Conservation (phyloP, 2,113 vertebrate species). For the Platycercus adscitus region DNA sequence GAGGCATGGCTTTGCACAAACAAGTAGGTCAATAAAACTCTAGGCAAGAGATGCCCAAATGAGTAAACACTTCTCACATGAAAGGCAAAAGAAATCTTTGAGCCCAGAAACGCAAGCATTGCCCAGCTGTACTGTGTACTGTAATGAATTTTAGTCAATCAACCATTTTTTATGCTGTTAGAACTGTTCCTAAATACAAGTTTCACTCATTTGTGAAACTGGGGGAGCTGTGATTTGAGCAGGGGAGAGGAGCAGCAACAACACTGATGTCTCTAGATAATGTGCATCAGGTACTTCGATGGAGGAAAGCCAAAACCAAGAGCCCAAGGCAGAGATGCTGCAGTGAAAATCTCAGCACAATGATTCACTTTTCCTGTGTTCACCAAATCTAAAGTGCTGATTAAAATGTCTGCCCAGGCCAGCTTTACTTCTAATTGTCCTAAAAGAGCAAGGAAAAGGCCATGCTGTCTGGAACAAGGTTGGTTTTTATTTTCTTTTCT, state of each 20-base stretch:
- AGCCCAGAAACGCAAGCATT: neutral
- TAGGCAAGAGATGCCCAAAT: neutral
- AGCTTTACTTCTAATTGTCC: slow-evolving; percentile 2
- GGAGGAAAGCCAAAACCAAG: neutral
- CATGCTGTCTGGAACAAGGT: neutral
- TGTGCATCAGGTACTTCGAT: neutral
- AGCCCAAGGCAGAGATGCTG: neutral
- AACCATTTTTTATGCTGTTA: neutral
- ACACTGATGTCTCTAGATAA: neutral
- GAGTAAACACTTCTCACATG: neutral
- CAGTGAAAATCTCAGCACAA: neutral
- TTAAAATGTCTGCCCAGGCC: neutral
- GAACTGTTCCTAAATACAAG: neutral
- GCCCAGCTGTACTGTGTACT: neutral
- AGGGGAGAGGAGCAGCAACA: neutral
- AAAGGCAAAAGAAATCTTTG: neutral
- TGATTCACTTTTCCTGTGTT: neutral
- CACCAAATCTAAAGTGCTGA: neutral
- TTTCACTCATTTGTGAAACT: neutral
- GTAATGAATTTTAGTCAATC: neutral
- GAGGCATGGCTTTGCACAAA: neutral
- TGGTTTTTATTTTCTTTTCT: neutral
- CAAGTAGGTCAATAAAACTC: neutral
- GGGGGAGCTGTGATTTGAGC: neutral
- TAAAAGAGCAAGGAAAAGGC: neutral